A percentile compares a stretch with the other conserved stretches of the same genome.
Conservation (phyloP, 37 sponge, comb jelly and placozoan species). For the Beroe forskalii region DNA sequence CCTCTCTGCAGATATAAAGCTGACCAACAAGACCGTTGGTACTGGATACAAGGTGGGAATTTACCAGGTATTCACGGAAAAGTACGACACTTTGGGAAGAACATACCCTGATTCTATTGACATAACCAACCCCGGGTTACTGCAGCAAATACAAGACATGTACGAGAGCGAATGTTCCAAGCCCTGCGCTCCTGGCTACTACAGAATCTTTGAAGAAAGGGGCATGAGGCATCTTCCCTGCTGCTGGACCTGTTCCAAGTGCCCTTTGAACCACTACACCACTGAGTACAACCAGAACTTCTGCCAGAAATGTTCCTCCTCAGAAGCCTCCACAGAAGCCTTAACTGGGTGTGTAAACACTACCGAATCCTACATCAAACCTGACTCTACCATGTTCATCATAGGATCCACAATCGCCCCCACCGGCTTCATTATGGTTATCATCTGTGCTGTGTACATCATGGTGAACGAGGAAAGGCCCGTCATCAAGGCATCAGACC, state of each 20-base stretch:
- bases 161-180: neutral
- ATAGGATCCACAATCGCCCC: neutral
- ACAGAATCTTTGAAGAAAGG: neutral
- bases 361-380: neutral
- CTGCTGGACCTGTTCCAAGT: constrained; percentile 12
- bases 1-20: neutral
- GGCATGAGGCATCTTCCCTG: neutral
- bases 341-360: neutral
- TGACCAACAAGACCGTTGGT: neutral
- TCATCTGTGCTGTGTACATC: neutral
- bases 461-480: neutral
- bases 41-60: constrained; percentile 18
- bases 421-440: neutral
- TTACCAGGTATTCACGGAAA: neutral
- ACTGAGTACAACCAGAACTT: neutral
- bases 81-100: neutral
- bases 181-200: constrained; percentile 13
- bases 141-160: neutral
- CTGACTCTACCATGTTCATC: neutral
- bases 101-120: neutral
- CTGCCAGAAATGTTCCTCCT: neutral
- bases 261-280: neutral
- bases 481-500: constrained; percentile 46
- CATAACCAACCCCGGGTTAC: neutral
- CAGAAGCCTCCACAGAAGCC: neutral